Percentiles rank a stretch among this genome's conserved stretches.
phyloP scores from a whole-genome alignment of 1,140 invertebrate genomes.

The Nasonia longicornis region DNA sequence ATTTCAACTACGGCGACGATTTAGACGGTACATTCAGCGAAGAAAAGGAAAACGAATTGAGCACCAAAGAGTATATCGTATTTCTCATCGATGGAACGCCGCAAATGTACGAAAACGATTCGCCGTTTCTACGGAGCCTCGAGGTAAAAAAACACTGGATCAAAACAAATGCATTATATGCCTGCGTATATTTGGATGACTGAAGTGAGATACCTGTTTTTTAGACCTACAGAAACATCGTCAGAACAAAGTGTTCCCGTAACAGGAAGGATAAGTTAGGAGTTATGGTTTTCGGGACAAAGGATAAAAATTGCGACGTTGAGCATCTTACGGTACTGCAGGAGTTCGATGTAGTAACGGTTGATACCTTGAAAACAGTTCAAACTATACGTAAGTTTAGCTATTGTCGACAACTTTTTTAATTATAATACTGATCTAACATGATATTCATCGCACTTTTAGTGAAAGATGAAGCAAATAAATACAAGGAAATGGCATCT shows the following conservation, averaged over 20 bases:
- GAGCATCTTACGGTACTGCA: slow-evolving; percentile 28
- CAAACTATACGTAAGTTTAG: slow-evolving; percentile 17
- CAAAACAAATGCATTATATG: background rate
- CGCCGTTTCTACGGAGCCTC: slow-evolving; percentile 9
- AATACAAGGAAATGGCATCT: slow-evolving; percentile 1
- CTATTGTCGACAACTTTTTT: background rate
- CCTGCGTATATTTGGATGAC: background rate
- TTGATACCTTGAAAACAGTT: slow-evolving; percentile 35
- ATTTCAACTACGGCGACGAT: background rate
- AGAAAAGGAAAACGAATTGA: slow-evolving; percentile 22
- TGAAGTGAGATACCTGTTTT: background rate
- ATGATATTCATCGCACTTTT: background rate
- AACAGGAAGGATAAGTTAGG: slow-evolving; percentile 41
- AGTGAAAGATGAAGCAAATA: background rate
- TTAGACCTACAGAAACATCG: slow-evolving; percentile 26
- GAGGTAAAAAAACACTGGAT: slow-evolving; percentile 18
- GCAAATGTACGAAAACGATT: slow-evolving; percentile 15
- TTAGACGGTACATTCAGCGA: background rate
- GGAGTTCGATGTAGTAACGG: slow-evolving; percentile 25
- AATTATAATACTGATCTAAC: background rate
- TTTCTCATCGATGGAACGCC: slow-evolving; percentile 31
- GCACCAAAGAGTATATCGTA: slow-evolving; percentile 1
- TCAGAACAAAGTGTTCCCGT: slow-evolving; percentile 24
- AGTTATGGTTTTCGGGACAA: slow-evolving; percentile 30
- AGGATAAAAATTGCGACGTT: slow-evolving; percentile 27